Evolutionary conservation across 2,113 vertebrate genomes (phyloP), one percentile per base, ranked within the genome.

Genomic region (Helogale parvula): DNA sequence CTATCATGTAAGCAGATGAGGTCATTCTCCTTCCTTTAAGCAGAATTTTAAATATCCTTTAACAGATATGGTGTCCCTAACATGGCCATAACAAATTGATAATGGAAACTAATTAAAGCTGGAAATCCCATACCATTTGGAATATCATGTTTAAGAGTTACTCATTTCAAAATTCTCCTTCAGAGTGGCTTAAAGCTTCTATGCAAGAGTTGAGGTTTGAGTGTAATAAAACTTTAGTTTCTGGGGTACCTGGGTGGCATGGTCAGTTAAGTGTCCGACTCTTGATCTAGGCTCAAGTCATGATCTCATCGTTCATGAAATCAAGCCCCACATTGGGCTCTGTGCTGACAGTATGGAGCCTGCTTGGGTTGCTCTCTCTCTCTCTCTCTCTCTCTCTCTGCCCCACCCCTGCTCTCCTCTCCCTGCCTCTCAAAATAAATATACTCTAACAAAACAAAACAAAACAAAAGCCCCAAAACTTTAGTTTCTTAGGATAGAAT

Each of bases 151-250:
- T 76, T 89, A 90, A 90, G 35, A 79, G 23, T 65, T 74, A 72
- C 60, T 92, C 29, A 72, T 88, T 90, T 91, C 27, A 93, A 85
- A 81, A 96, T 82, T 85, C 27, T 92, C 71, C 27, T 79, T 90
- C 29, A 81, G 45, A 52, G 29, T 19, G 88, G 29, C 23, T 86
- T 90, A 77, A 33, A 94, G 10, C 5, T 60, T 93, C 60, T 72
- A 60, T 57, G 11, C 1, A 60, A 79, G 13, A 52, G 15, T 25
- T 52, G 13, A 41, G 14, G 79, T 93, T 90, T 29, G 9, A 83
- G 1, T 60, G 5, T 82, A 91, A 86, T 68, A 72, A 9, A 3
- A 83, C 31, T 88, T 71, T 45, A 68, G 14, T 84, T 96, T 94
- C 47, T 17, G 57, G 21, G 19, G 57, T 23, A 8, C 21, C 57